Evolutionary conservation across 2,113 vertebrate genomes (phyloP), one percentile per base, ranked within the genome.

Genomic region (Ondatra zibethicus): DNA sequence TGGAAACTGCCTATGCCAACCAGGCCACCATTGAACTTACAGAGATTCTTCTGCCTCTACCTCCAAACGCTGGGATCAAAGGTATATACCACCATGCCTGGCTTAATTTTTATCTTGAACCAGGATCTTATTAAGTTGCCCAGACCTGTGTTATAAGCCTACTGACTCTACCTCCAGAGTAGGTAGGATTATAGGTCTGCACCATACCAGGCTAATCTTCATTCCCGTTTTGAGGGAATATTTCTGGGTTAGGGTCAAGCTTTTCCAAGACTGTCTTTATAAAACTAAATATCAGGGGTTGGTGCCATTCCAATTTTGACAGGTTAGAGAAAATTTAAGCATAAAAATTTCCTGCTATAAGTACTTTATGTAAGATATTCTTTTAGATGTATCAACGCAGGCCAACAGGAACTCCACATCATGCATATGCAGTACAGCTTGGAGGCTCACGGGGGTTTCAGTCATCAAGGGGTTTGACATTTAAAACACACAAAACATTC

Each of bases 251-350:
- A 94, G 92, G 58, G 92, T 55, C 19, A 42, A 45, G n/a, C 80
- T 88, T 94, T 88, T 17, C 63, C 72, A 91, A 95, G 17, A 81
- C 3, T 63, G 25, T 92, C 63, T 96, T 70, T 90, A 61, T 81
- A 95, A 96, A 94, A 94, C 50, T 75, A 90, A 93, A n/a, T 25
- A 84, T 90, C 87, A 92, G 88, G 10, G 6, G 11, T 16, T 91
- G 31, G 12, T 58, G 75, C n/a, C 55, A 95, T 92, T 88, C 75
- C 45, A 82, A 75, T 87, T 92, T 52, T 95, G 93, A 73, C n/a
- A 55, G 88, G 77, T 58, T 39, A 77, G 61, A 94, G 68, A 94
- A 73, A 52, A 82, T 89, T 93, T 89, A 89, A 96, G 11, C n/a
- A 58, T 82, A 91, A 92, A 86, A 77, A 4, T 4, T 87, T 73